Evolutionary conservation across 2,888 invertebrate species (phyloP), one percentile per base, ranked within the genome.

Genomic region (Anorthoa munda): DNA sequence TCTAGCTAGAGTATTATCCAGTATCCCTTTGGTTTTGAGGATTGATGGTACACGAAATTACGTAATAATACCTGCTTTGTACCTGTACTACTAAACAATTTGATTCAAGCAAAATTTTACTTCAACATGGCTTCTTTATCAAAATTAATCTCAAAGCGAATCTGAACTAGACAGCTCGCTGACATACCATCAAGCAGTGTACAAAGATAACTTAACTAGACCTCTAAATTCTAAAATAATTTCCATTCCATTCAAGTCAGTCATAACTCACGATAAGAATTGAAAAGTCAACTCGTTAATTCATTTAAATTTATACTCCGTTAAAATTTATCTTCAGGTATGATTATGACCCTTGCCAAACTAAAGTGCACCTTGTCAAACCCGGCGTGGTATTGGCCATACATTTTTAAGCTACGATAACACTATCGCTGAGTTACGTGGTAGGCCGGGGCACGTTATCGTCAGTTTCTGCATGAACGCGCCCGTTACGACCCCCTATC

Each of bases 391-490:
- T 91, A 94, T 94, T 93, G 92, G 92, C 91, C 94, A 94, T 94
- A 95, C 95, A 96, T 95, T 96, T 96, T 95, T 95, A 94, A 95
- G 91, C 90, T 81, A 56, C 88, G 93, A 93, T 95, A 94, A 91
- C 91, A 91, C 90, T 94, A 94, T 94, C 93, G 87, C 83, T 83
- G 94, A 95, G 95, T 95, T 95, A 95, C 95, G 94, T 95, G 93
- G 95, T 95, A 95, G 96, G 95, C 95, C 92, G 94, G 93, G 89
- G 91, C 87, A 86, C 88, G 96, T 96, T 96, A 96, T 96, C 96
- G 95, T 94, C 95, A 94, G 93, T 95, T 96, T 96, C 95, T 92
- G 92, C 96, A 94, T 96, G 96, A 95, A 96, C 96, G 96, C 96
- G 89, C 91, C 88, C 95, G 95, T 94, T 94, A 95, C 95, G 92